Evolutionary conservation across 2,888 invertebrate species (phyloP).

Genomic region (Eulithis prunata): DNA sequence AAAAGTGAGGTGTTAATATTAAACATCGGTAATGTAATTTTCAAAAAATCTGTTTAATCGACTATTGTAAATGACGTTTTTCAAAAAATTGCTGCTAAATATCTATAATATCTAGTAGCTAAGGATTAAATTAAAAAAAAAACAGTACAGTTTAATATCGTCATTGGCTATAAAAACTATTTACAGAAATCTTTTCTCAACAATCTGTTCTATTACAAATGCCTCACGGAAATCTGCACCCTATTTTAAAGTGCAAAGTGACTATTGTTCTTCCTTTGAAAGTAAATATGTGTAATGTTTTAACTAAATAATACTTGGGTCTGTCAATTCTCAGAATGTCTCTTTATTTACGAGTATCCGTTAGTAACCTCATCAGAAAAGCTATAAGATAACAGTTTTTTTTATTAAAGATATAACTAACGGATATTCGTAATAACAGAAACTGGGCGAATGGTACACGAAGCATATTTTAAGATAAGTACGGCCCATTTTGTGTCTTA

Average conservation of each 20-base stretch:
- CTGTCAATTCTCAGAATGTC: conserved; percentile 17
- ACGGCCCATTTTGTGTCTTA: too few species aligned
- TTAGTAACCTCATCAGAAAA: too few species aligned
- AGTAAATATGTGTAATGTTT: conserved; percentile 13
- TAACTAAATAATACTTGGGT: conserved; percentile 14
- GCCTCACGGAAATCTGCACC: conserved; percentile 27
- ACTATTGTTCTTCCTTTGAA: conserved; percentile 17
- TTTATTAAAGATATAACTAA: too few species aligned
- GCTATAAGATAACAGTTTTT: too few species aligned
- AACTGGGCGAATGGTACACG: too few species aligned
- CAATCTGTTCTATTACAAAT: not conserved
- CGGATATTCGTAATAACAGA: too few species aligned
- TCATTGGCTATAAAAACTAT: conserved; percentile 2
- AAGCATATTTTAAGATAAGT: too few species aligned
- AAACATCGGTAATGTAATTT: conserved; percentile 9
- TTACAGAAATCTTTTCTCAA: conserved; percentile 1
- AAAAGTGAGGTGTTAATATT: conserved; percentile 18
- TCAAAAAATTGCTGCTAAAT: not conserved
- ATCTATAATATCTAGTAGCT: too few species aligned
- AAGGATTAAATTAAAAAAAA: too few species aligned
- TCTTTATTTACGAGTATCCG: too few species aligned
- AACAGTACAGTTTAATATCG: too few species aligned
- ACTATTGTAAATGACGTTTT: not conserved
- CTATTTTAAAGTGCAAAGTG: conserved; percentile 28
- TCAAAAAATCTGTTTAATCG: conserved; percentile 1